These are phyloP conservation scores for Labeo calbasu DNA, from an alignment of 2,797 vertebrate species.

Conservation along the genomic window DNA sequence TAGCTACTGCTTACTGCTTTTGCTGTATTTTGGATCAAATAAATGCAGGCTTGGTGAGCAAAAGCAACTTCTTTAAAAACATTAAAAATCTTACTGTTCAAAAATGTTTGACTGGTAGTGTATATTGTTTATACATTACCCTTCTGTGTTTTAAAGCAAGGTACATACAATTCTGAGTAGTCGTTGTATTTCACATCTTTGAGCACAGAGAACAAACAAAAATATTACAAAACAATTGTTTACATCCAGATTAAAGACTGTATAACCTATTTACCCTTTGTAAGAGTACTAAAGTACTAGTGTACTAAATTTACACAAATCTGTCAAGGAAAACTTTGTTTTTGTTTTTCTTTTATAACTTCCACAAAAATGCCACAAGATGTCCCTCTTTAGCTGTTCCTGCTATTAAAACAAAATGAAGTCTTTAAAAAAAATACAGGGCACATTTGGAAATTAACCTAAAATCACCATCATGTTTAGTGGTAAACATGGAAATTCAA, in stretches of 20 bases:
- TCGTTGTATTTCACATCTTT: background rate
- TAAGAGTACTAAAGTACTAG: no score
- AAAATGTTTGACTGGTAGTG: no score
- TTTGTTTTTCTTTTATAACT: background rate
- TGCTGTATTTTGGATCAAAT: no score
- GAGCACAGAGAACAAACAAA: background rate
- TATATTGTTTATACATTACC: background rate
- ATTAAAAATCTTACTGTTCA: no score
- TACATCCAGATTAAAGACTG: constrained; percentile 61
- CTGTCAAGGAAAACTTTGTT: background rate
- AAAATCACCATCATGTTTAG: background rate
- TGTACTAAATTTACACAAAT: background rate
- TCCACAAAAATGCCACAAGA: constrained; percentile 33
- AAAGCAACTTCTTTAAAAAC: no score
- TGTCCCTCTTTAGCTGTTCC: constrained; percentile 29
- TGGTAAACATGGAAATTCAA: background rate
- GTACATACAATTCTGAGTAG: background rate
- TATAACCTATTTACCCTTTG: background rate
- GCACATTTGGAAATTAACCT: background rate
- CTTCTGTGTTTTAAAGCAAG: background rate
- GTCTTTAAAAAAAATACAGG: background rate
- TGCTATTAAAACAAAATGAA: background rate
- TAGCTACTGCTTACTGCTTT: no score
- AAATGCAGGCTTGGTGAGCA: no score
- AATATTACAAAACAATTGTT: background rate